Percentiles rank a stretch among this genome's conserved stretches.
These are phyloP conservation scores for Apocrypta bakeri DNA, from an alignment of 1,140 invertebrate genomes.

Conservation along the genomic window DNA sequence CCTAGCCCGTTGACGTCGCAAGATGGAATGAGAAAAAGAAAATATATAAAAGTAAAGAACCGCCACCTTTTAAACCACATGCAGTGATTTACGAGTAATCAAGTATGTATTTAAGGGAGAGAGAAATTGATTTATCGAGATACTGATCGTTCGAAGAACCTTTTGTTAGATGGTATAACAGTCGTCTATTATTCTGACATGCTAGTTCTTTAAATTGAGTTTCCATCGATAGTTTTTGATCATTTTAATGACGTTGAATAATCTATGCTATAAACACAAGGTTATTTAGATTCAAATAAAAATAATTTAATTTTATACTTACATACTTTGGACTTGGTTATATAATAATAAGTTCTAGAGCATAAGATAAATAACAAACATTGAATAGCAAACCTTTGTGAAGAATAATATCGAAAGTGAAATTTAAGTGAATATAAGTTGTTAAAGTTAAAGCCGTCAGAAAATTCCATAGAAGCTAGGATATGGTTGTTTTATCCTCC, in stretches of 20 bases:
- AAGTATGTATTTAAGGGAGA: conserved; percentile 46
- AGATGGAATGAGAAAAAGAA: conserved; percentile 2
- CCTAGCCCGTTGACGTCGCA: background rate
- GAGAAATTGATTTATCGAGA: conserved; percentile 49
- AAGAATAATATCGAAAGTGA: background rate
- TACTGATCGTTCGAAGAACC: background rate
- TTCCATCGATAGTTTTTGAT: background rate
- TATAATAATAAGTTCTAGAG: too few species aligned
- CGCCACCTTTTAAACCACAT: background rate
- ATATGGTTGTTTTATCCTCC: background rate
- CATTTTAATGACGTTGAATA: background rate
- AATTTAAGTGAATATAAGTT: too few species aligned
- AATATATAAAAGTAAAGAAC: background rate
- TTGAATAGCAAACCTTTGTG: background rate
- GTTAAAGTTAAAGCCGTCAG: too few species aligned
- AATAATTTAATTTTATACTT: background rate
- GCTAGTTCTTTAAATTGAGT: background rate
- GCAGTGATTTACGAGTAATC: conserved; percentile 43
- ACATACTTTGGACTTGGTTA: too few species aligned
- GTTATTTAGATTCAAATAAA: too few species aligned
- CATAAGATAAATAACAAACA: too few species aligned
- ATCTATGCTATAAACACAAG: too few species aligned
- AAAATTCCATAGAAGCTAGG: background rate
- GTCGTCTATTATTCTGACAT: background rate
- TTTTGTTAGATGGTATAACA: background rate